A percentile compares a stretch with the other conserved stretches of the same genome.
phyloP scores from a whole-genome alignment of 2,797 vertebrate species.

The Cephalopachus bancanus region DNA sequence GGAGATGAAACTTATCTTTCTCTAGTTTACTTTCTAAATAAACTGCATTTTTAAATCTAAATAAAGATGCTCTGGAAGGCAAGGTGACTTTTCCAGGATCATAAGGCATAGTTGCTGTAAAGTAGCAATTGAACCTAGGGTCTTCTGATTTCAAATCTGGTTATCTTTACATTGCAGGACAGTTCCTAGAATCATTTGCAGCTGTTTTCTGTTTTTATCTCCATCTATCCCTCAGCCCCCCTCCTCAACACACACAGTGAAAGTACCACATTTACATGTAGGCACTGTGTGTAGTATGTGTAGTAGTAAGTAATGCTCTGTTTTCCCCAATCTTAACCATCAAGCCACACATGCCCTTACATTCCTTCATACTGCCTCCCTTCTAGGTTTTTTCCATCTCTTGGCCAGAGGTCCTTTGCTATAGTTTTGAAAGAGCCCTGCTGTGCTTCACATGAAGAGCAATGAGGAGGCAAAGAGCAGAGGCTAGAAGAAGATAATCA shows the following conservation, averaged over 20 bases:
- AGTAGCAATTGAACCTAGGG: neutral
- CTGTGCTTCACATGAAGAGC: neutral
- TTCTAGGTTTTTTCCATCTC: neutral
- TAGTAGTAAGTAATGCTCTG: neutral
- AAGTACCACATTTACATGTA: neutral
- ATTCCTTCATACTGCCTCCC: neutral
- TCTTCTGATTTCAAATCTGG: neutral
- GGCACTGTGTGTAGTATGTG: neutral
- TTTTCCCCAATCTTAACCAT: neutral
- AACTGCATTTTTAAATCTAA: too few relatives aligned
- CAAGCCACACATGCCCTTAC: neutral
- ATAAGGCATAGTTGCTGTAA: neutral
- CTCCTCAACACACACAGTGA: accelerated
- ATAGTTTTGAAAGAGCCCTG: neutral
- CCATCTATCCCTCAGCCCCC: accelerated
- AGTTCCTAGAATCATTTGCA: neutral
- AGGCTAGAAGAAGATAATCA: neutral
- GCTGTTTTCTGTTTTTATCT: neutral
- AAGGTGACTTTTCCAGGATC: neutral
- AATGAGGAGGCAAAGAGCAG: neutral
- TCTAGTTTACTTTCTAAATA: too few relatives aligned
- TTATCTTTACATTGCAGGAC: neutral
- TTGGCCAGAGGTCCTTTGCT: neutral
- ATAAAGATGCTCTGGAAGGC: neutral
- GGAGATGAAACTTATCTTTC: too few relatives aligned